Conservation (phyloP, 2,113 vertebrate genomes). For the Hippocampus mohnikei region DNA sequence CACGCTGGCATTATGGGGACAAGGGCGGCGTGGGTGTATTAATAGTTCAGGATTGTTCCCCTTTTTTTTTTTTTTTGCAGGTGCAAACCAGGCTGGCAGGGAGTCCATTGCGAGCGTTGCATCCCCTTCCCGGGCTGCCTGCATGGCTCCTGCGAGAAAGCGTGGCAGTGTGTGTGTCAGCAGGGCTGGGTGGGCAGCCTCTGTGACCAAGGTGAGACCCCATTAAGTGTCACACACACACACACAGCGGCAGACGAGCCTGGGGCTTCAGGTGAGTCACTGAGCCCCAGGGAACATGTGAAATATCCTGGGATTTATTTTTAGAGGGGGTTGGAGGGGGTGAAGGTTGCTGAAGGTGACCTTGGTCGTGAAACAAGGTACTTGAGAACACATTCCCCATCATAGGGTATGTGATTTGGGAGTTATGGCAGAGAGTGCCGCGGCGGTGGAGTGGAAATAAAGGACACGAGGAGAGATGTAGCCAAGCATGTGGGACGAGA, state of each 20-base stretch:
- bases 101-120: constrained; percentile 82
- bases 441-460: constrained; percentile 24
- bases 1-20: not conserved
- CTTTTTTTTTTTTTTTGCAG: constrained; percentile 63
- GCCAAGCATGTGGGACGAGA: not conserved
- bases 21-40: constrained; percentile 24
- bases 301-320: constrained; percentile 2
- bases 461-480: not conserved
- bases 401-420: not conserved
- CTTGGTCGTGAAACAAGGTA: not conserved
- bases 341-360: constrained; percentile 1
- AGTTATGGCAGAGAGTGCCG: not conserved
- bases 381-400: not conserved
- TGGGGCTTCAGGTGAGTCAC: constrained; percentile 28
- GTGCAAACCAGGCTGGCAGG: constrained; percentile 90
- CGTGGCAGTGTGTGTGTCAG: constrained; percentile 90
- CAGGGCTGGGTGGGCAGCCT: constrained; percentile 88
- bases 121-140: constrained; percentile 83
- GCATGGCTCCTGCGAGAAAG: constrained; percentile 81
- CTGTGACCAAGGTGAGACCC: constrained; percentile 84
- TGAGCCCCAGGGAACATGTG: not conserved
- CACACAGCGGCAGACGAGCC: not conserved
- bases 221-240: not conserved
- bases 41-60: constrained; percentile 26
- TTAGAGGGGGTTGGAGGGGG: not conserved